Evolutionary conservation across 2,113 vertebrate genomes (phyloP).

Genomic region (Dicrurus megarhynchus): DNA sequence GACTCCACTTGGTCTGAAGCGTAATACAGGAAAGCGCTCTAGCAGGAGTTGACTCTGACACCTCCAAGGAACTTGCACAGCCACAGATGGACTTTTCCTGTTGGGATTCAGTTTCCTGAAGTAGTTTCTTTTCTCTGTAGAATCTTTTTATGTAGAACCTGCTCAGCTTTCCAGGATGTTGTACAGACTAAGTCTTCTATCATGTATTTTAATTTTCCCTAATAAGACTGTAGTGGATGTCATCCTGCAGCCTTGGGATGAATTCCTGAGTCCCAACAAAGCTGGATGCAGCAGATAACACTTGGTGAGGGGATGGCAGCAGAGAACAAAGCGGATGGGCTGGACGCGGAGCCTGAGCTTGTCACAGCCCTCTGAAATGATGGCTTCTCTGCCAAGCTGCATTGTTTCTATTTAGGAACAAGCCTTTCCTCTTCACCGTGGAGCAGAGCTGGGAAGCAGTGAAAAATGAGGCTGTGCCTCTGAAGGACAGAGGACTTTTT

Average conservation of each 20-base stretch:
- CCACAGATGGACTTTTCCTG: background rate
- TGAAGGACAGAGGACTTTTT: slow-evolving; percentile 5
- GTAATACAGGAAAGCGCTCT: background rate
- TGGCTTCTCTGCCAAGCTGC: background rate
- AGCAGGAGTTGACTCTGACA: background rate
- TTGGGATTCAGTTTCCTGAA: background rate
- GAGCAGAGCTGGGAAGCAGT: background rate
- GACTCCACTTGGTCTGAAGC: background rate
- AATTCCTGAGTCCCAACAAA: background rate
- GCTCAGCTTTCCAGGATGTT: background rate
- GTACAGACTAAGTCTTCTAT: background rate
- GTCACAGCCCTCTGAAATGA: background rate
- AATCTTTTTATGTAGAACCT: background rate
- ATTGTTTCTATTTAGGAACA: slow-evolving; percentile 15
- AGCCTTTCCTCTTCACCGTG: background rate
- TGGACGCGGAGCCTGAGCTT: background rate
- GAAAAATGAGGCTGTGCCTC: background rate
- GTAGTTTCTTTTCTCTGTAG: background rate
- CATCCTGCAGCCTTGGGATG: background rate
- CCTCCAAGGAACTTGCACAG: background rate
- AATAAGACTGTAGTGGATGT: background rate
- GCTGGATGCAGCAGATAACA: slow-evolving; percentile 4
- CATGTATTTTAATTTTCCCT: background rate
- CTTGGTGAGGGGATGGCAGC: background rate
- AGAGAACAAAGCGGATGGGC: background rate